Base-by-base conservation (phyloP, 2,888 invertebrate genomes). In the Ischnus inquisitorius region DNA sequence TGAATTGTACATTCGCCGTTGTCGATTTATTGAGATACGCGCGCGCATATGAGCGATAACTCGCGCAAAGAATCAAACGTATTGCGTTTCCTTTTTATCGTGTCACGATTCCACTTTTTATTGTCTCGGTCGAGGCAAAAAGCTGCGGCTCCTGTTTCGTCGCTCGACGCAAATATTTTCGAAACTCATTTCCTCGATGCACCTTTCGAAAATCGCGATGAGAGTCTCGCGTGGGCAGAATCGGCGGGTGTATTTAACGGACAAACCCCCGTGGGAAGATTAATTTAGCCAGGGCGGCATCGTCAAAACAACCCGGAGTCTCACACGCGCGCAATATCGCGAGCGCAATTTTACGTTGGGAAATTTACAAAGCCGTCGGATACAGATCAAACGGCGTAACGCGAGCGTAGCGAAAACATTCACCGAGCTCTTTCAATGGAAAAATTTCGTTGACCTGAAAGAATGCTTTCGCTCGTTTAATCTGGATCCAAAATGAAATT, bases 301-400 rank as follows among this genome's bases (percentile, higher is more conserved):
- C 5, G 25, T n/a, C 3, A 10, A n/a, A 57, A 28, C n/a, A 25
- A 57, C 14, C 5, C 34, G 8, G 34, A 4, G 14, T 57, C 25
- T 57, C 25, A 25, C 25, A 0, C 22, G 25, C 25, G 25, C 4
- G 57, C 19, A 39, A 54, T 48, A 46, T 22, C 64, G 39, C 39
- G 46, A 71, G 48, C 79, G 79, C 67, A 76, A 79, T 76, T 76
- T 60, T 43, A 1, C 74, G 22, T 2, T n/a, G 6, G 10, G 68
- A 74, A 68, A 51, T 75, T 62, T 79, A 48, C 69, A 83, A 79
- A 75, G 57, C 41, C 46, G 1, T 10, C 46, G 34, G 25, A 39
- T 39, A 12, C 43, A 5, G 60, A 43, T 8, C 54, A 69, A 65
- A 12, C 25, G 54, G 28, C 19, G 54, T 46, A 65, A 39, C n/a